phyloP scores from a whole-genome alignment of 2,113 vertebrate species.

The Calidris pygmaea region DNA sequence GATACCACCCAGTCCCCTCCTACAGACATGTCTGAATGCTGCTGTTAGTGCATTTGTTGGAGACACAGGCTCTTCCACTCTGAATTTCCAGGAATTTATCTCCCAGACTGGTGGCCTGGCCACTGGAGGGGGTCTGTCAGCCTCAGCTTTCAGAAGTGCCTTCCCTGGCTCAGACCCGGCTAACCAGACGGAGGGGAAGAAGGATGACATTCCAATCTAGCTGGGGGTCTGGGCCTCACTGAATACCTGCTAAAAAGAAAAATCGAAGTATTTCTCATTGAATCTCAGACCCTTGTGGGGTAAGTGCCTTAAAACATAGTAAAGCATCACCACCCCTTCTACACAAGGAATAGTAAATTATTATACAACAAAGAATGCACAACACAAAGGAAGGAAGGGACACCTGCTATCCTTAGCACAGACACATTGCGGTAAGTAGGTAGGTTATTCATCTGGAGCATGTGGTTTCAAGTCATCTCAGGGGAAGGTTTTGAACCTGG shows the following conservation, averaged over 20 bases:
- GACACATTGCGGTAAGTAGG: not conserved
- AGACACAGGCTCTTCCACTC: not conserved
- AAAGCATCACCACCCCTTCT: not conserved
- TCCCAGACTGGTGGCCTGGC: not conserved
- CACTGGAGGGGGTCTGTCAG: not conserved
- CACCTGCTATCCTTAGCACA: not conserved
- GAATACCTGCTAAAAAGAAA: not conserved
- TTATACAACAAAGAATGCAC: not conserved
- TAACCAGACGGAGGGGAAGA: not conserved
- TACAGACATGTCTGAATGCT: not conserved
- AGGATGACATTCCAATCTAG: not conserved
- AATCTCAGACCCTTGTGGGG: not conserved
- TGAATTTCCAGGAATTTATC: not conserved
- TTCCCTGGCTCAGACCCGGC: not conserved
- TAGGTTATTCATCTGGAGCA: not conserved
- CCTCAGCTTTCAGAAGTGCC: not conserved
- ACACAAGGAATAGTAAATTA: not conserved
- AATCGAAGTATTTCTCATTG: not conserved
- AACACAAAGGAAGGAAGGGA: not conserved
- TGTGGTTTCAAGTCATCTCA: not conserved
- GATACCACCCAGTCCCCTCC: not conserved
- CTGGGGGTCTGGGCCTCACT: not conserved
- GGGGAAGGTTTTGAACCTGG: not conserved
- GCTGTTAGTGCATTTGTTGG: not conserved
- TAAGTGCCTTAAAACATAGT: not conserved